Percentiles rank a stretch among this genome's conserved stretches.
Conservation (phyloP, 2,113 vertebrate species). For the Raja brachyura region DNA sequence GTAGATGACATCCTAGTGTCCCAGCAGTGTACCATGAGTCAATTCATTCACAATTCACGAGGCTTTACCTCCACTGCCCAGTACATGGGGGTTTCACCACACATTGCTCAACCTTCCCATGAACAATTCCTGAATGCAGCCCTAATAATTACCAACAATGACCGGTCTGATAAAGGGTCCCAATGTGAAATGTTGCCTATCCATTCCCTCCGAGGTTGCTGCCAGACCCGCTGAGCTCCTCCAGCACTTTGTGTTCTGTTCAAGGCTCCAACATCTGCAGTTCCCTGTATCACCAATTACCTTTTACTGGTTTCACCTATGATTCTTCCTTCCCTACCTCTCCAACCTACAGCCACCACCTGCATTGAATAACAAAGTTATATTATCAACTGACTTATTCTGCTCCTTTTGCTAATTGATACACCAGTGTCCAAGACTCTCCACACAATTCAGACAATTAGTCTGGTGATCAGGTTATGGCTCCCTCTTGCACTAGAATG, state of each 20-base stretch:
- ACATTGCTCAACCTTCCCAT: background rate
- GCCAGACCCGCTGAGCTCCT: too few relatives aligned
- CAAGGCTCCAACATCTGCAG: too few relatives aligned
- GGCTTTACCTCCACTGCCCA: background rate
- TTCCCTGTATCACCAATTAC: background rate
- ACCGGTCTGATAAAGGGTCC: too few relatives aligned
- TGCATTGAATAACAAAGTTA: background rate
- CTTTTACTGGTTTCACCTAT: background rate
- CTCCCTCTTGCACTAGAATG: background rate
- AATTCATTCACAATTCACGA: background rate
- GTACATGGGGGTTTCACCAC: background rate
- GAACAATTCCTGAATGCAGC: background rate
- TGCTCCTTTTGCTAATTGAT: background rate
- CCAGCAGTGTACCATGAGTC: background rate
- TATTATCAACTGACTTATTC: background rate
- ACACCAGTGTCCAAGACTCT: background rate
- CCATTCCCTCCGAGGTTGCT: too few relatives aligned
- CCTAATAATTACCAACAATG: background rate
- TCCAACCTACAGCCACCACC: background rate
- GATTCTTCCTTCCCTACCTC: background rate
- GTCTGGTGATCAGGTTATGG: background rate
- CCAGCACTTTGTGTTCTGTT: too few relatives aligned
- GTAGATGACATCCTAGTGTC: background rate
- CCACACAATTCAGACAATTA: background rate
- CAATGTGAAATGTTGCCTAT: too few relatives aligned